phyloP scores from a whole-genome alignment of 2,797 vertebrate genomes.

The Anguilla marmorata region DNA sequence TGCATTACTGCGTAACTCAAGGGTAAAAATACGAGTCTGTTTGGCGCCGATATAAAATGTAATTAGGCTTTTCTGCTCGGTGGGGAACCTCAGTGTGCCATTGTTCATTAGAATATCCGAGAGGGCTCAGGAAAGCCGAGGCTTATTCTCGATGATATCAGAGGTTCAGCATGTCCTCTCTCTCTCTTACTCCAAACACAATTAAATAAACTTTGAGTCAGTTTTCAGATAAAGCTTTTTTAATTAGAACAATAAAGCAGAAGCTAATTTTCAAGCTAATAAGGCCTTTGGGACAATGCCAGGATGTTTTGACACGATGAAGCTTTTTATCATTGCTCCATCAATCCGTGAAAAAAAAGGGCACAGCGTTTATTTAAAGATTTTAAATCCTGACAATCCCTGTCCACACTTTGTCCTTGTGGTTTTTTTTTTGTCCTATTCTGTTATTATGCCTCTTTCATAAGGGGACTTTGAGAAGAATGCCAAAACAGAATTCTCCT shows the following conservation, averaged over 20 bases:
- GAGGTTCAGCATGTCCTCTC: background rate
- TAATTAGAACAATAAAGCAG: constrained; percentile 12
- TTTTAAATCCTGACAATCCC: background rate
- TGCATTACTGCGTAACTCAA: background rate
- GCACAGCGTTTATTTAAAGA: background rate
- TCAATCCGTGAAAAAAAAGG: background rate
- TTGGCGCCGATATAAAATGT: constrained; percentile 9
- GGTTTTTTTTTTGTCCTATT: background rate
- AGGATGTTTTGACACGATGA: constrained; percentile 2
- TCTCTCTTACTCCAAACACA: background rate
- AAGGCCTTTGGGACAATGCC: background rate
- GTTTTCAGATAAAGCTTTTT: constrained; percentile 9
- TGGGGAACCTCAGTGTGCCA: background rate
- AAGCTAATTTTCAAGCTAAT: constrained; percentile 9
- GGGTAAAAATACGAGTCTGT: constrained; percentile 9
- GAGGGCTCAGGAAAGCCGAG: background rate
- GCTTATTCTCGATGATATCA: constrained; percentile 9
- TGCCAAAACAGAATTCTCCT: background rate
- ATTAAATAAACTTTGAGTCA: background rate
- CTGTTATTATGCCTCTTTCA: background rate
- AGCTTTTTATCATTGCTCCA: background rate
- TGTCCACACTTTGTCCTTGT: constrained; percentile 5
- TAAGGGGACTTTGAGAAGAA: constrained; percentile 1
- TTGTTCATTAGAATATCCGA: background rate
- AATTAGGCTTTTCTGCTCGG: constrained; percentile 13